Evolutionary conservation across 2,113 vertebrate genomes (phyloP).

Genomic region (Circaetus cinerascens): DNA sequence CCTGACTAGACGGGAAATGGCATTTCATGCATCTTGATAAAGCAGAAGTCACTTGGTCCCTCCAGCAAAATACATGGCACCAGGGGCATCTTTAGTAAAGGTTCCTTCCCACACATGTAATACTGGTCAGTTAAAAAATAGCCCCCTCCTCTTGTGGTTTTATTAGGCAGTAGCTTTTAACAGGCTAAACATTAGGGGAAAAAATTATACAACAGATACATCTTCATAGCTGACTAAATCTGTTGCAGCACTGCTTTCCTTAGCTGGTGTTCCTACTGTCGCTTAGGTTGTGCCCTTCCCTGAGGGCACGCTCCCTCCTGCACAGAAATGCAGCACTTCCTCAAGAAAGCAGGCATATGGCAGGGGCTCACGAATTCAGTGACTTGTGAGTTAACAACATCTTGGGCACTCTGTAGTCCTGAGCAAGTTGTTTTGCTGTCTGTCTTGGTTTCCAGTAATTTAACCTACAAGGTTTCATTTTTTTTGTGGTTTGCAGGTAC

Average conservation of each 20-base stretch:
- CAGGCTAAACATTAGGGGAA: not conserved
- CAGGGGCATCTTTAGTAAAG: not conserved
- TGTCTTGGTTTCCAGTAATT: not conserved
- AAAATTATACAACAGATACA: not conserved
- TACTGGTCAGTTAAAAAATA: not conserved
- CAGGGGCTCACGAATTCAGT: not conserved
- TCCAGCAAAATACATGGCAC: conserved; percentile 10
- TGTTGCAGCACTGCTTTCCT: not conserved
- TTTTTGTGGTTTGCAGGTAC: not conserved
- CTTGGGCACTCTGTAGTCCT: not conserved
- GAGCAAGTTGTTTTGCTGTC: not conserved
- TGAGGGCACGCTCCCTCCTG: not conserved
- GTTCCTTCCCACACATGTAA: not conserved
- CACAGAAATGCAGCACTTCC: not conserved
- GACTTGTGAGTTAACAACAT: not conserved
- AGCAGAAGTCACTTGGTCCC: conserved; percentile 36
- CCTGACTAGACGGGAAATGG: conserved; percentile 1
- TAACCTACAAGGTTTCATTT: not conserved
- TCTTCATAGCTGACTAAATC: not conserved
- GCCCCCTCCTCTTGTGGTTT: not conserved
- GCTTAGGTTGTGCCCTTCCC: not conserved
- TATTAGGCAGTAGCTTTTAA: not conserved
- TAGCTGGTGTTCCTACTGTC: not conserved
- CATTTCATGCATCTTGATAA: conserved; percentile 32
- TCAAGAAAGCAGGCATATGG: not conserved